phyloP scores from a whole-genome alignment of 2,888 invertebrate genomes.

The Electrophaes corylata region DNA sequence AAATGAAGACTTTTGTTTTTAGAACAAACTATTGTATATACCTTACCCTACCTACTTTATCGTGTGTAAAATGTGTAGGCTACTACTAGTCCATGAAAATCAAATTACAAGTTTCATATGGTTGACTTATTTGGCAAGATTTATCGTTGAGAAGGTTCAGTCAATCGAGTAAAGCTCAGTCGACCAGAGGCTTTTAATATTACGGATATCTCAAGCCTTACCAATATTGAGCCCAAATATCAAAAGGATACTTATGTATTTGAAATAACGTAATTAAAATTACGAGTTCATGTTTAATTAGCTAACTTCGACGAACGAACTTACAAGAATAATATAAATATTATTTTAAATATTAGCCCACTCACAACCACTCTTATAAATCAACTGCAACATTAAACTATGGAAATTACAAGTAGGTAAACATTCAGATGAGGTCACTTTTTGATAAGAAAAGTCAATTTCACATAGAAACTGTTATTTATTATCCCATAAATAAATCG shows the following conservation, averaged over 20 bases:
- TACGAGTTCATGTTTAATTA: background rate
- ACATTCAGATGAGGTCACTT: constrained; percentile 17
- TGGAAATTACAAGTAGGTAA: background rate
- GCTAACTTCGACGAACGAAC: background rate
- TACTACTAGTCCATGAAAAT: background rate
- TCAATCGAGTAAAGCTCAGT: constrained; percentile 21
- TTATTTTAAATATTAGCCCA: background rate
- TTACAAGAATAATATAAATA: background rate
- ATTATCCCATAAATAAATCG: constrained; percentile 37
- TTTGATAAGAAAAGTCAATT: constrained; percentile 28
- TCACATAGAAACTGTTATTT: constrained; percentile 31
- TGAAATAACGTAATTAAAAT: background rate
- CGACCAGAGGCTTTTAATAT: constrained; percentile 16
- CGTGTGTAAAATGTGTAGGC: background rate
- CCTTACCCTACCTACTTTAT: too few relatives aligned
- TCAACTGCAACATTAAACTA: background rate
- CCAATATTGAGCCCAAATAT: background rate
- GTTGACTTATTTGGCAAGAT: constrained; percentile 14
- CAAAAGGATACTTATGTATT: background rate
- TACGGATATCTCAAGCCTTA: constrained; percentile 9
- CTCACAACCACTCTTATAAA: background rate
- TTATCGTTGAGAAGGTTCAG: constrained; percentile 14
- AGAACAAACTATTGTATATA: too few relatives aligned
- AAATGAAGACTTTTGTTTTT: too few relatives aligned
- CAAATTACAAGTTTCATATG: constrained; percentile 5